Evolutionary conservation across 2,113 vertebrate genomes (phyloP).

Genomic region (Circaetus cinerascens): DNA sequence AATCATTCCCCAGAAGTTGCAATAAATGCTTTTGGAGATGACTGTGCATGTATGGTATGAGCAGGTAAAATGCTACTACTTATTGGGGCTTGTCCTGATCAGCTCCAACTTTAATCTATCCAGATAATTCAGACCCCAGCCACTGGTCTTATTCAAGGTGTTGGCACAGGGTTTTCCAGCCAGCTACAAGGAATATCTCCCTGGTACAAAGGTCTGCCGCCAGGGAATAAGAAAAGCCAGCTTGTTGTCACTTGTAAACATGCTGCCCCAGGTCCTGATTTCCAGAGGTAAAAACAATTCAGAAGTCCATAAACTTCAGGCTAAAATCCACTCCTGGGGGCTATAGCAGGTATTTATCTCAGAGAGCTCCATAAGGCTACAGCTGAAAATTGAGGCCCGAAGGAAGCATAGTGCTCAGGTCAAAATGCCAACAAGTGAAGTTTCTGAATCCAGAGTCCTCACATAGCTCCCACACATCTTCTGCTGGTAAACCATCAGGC

Average conservation of each 20-base stretch:
- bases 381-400: background rate
- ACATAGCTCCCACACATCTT: background rate
- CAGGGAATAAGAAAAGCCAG: background rate
- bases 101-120: background rate
- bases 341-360: background rate
- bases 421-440: background rate
- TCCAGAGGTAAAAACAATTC: background rate
- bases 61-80: background rate
- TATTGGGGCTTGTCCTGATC: background rate
- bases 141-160: background rate
- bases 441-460: background rate
- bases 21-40: background rate
- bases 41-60: accelerated
- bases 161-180: background rate
- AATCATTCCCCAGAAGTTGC: background rate
- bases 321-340: background rate
- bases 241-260: background rate
- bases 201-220: accelerated
- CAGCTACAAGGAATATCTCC: background rate
- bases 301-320: background rate
- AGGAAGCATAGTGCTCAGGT: background rate
- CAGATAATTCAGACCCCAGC: background rate
- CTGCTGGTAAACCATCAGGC: background rate
- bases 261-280: background rate
- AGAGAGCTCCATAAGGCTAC: background rate